Base-by-base conservation (phyloP, 2,113 vertebrate genomes). In the Terrapene triunguis region DNA sequence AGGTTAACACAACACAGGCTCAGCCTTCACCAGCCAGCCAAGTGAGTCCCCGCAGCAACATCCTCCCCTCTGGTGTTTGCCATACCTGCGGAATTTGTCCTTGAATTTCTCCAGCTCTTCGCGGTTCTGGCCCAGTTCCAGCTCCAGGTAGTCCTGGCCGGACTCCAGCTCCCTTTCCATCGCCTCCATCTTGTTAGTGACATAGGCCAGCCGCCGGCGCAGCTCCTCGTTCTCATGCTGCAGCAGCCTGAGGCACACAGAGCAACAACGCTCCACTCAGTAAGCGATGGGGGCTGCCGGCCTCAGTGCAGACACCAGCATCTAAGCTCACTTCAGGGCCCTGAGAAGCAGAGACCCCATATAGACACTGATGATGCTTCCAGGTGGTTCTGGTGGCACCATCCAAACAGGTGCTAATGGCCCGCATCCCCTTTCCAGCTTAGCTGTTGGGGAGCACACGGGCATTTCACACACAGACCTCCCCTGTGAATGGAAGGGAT, bases 61-160 rank as follows among this genome's bases (percentile, higher is more conserved):
- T 7, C 32, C 8, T 80, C 32, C 90, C 35, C 54, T 3, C 0
- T 47, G 65, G 74, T 7, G 1, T 82, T 94, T 84, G 50, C 80
- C 97, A 82, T 93, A 99, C 99, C 99, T 99, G 97, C 99, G 99
- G 96, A 99, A 99, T 96, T 99, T 99, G 98, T 99, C 99, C 94
- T 99, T 99, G 98, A 99, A 99, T 95, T 99, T 99, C 95, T 99
- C 99, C 95, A 99, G 98, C 96, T 99, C 99, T 42, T 99, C 99
- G 4, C 99, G 98, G 93, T 99, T 99, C 88, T 99, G 99, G 91
- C 98, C 98, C 35, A 99, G 98, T 98, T 99, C 99, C 89, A 99
- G 98, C 98, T 99, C 99, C 98, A 99, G 98, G 96, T 99, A 99
- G 96, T 99, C 99, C 48, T 99, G 99, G 89, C 98, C 99, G 6